Conservation (phyloP, 2,888 invertebrate genomes). For the Habroteleia sp. region DNA sequence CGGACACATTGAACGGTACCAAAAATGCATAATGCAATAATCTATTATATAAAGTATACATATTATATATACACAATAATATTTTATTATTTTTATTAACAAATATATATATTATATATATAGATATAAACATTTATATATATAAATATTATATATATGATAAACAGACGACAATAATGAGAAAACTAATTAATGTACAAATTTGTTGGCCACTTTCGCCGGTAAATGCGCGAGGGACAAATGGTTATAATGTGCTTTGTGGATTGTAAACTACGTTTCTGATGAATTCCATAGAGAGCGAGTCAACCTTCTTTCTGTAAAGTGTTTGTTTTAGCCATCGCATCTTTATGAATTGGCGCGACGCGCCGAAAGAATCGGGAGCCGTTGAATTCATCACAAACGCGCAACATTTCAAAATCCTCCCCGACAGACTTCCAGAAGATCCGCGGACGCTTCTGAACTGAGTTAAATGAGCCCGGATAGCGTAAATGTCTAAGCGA, state of each 20-base stretch:
- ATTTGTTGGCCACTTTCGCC: slow-evolving; percentile 80
- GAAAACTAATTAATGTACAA: slow-evolving; percentile 81
- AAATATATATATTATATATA: slow-evolving; percentile 73
- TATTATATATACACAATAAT: slow-evolving; percentile 74
- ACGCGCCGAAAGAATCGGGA: slow-evolving; percentile 2
- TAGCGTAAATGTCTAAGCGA: too few species aligned
- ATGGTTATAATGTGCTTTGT: slow-evolving; percentile 57
- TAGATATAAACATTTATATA: slow-evolving; percentile 65
- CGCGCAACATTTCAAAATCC: slow-evolving; percentile 7
- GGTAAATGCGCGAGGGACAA: slow-evolving; percentile 57
- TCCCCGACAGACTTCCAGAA: not conserved
- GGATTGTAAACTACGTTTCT: slow-evolving; percentile 54
- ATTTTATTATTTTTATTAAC: slow-evolving; percentile 81
- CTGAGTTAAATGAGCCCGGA: too few species aligned
- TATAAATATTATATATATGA: slow-evolving; percentile 74
- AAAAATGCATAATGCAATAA: slow-evolving; percentile 82
- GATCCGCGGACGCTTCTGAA: too few species aligned
- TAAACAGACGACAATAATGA: slow-evolving; percentile 80
- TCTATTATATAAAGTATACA: slow-evolving; percentile 77
- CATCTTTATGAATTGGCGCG: slow-evolving; percentile 16
- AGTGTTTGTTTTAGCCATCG: slow-evolving; percentile 48
- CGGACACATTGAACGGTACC: slow-evolving; percentile 78
- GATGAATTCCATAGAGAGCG: slow-evolving; percentile 28
- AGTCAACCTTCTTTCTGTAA: slow-evolving; percentile 31
- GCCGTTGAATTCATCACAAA: slow-evolving; percentile 33